Conservation (phyloP, 2,888 invertebrate species). For the Aproaerema taeniolella region DNA sequence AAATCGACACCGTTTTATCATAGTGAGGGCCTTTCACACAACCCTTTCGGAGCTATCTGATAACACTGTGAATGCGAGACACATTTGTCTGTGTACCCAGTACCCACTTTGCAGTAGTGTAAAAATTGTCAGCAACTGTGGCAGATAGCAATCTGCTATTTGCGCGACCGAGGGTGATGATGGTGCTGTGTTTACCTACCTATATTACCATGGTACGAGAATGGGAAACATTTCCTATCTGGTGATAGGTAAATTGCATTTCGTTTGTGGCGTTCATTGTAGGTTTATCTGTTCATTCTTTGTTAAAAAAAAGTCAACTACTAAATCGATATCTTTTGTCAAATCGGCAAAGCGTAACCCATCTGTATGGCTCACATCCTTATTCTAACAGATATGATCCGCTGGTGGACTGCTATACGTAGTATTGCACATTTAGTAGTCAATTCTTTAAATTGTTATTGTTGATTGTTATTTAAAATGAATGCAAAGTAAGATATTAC, state of each 20-base stretch:
- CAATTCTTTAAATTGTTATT: too few relatives aligned
- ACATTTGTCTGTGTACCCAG: slow-evolving; percentile 70
- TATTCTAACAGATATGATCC: too few relatives aligned
- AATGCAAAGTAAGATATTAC: too few relatives aligned
- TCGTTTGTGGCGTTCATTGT: too few relatives aligned
- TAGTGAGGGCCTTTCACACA: slow-evolving; percentile 54
- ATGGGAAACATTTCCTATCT: neutral
- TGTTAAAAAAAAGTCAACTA: too few relatives aligned
- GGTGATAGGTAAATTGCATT: neutral
- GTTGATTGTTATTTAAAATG: too few relatives aligned
- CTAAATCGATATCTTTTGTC: too few relatives aligned
- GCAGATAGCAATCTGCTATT: slow-evolving; percentile 70
- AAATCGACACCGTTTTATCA: slow-evolving; percentile 69
- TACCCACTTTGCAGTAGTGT: slow-evolving; percentile 70
- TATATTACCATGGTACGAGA: slow-evolving; percentile 10
- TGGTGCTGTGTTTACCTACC: slow-evolving; percentile 35
- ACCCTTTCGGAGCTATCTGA: slow-evolving; percentile 70
- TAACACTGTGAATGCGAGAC: slow-evolving; percentile 63
- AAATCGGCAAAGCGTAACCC: too few relatives aligned
- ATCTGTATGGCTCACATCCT: too few relatives aligned
- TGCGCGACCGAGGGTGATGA: slow-evolving; percentile 38
- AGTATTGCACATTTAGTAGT: too few relatives aligned
- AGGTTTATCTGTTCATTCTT: too few relatives aligned
- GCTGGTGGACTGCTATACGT: too few relatives aligned
- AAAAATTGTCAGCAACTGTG: slow-evolving; percentile 72